Conservation (phyloP, 2,797 vertebrate species). For the Sphenopsis melanotis region DNA sequence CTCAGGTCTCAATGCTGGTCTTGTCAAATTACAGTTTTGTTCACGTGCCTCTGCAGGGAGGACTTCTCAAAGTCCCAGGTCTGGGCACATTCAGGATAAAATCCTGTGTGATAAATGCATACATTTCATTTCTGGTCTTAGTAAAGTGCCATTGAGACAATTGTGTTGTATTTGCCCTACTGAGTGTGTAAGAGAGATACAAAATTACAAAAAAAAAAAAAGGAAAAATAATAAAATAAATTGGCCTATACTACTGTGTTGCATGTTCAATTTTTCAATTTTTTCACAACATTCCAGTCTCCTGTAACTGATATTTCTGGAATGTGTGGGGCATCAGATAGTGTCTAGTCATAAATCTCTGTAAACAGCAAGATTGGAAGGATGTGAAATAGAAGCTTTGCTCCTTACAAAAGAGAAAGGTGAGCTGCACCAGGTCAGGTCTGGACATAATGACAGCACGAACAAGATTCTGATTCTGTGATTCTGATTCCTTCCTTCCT, state of each 20-base stretch:
- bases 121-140: neutral
- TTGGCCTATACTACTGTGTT: neutral
- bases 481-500: neutral
- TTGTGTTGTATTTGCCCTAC: neutral
- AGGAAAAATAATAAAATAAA: neutral
- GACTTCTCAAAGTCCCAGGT: neutral
- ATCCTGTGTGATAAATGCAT: neutral
- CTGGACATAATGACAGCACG: neutral
- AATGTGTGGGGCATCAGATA: neutral
- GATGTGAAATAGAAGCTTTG: neutral
- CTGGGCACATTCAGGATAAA: neutral
- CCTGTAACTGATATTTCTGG: neutral
- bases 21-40: neutral
- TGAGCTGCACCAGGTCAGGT: neutral
- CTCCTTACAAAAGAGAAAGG: neutral
- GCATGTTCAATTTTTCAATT: neutral
- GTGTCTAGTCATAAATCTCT: neutral
- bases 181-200: neutral
- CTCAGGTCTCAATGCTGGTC: neutral
- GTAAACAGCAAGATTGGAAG: neutral
- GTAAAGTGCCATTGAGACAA: neutral
- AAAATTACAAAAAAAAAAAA: neutral
- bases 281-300: neutral
- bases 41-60: neutral
- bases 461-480: neutral